Base-by-base conservation (phyloP, 2,888 invertebrate genomes). In the Mimas tiliae region DNA sequence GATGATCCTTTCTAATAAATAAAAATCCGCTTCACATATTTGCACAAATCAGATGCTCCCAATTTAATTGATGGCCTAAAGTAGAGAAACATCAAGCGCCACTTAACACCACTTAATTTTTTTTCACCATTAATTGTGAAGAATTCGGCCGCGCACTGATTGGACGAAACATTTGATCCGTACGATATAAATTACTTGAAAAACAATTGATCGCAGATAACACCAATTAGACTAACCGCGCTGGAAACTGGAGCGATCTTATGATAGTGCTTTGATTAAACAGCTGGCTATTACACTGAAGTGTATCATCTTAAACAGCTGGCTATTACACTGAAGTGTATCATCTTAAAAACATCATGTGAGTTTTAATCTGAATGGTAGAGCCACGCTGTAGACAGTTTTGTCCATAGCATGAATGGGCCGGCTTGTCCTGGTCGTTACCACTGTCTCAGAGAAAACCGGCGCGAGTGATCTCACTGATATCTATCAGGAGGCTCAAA, bases 161-260 rank as follows among this genome's bases (percentile, higher is more conserved):
- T 66, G 33, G 58, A 19, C 47, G 51, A 65, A 67, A 75, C 19
- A 72, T 71, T 68, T 66, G 76, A 76, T 74, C 74, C 70, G 66
- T 65, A 64, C 53, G 70, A 68, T 71, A 48, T 67, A 70, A 50
- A 65, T 62, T 52, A 50, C 67, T 67, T 70, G 63, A 71, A 70
- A 74, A 70, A 79, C 73, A 76, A 79, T 73, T 73, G 74, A 71
- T 71, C 69, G 67, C 64, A 72, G 75, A 78, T 77, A 74, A 73
- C 72, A 64, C 67, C 73, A 62, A 74, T 79, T 79, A 74, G 69
- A 67, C 65, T 73, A 73, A 74, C 67, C 66, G 55, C 64, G 69
- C 71, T 71, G 65, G 71, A 75, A 78, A 80, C 80, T 77, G 73
- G 74, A 70, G 67, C 70, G 72, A 75, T 74, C 72, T 76, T 70